A percentile compares a stretch with the other conserved stretches of the same genome.
Evolutionary conservation across 2,797 vertebrate species (phyloP).

Genomic region (Sylvilagus floridanus): DNA sequence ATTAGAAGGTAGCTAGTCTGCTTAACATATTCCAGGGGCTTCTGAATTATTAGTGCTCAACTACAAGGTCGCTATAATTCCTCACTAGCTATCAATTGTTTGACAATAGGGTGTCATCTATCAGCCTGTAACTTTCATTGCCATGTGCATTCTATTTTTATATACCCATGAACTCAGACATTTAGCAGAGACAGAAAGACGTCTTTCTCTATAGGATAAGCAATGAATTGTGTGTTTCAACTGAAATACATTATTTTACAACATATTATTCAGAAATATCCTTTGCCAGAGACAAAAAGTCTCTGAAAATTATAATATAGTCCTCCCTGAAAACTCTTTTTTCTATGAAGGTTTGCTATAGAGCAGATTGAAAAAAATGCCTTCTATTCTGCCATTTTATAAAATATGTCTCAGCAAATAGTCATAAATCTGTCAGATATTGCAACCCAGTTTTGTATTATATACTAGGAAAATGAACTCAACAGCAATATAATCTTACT

Average conservation of each 20-base stretch:
- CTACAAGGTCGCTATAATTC: constrained; percentile 78
- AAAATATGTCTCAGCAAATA: constrained; percentile 85
- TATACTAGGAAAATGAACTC: constrained; percentile 88
- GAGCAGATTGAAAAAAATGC: constrained; percentile 82
- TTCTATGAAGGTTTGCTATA: constrained; percentile 77
- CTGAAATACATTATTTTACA: constrained; percentile 75
- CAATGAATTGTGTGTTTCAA: constrained; percentile 68
- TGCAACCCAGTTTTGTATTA: constrained; percentile 86
- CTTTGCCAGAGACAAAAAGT: constrained; percentile 69
- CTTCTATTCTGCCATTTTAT: constrained; percentile 85
- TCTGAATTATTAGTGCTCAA: constrained; percentile 71
- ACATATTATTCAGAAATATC: constrained; percentile 57
- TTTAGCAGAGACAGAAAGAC: constrained; percentile 53
- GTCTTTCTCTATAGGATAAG: constrained; percentile 77
- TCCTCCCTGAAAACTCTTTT: constrained; percentile 81
- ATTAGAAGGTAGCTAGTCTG: constrained; percentile 18
- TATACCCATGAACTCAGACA: constrained; percentile 75
- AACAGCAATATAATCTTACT: constrained; percentile 88
- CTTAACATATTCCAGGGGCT: constrained; percentile 74
- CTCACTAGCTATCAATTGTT: constrained; percentile 82
- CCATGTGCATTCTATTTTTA: constrained; percentile 79
- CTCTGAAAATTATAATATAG: constrained; percentile 71
- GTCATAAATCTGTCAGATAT: constrained; percentile 88
- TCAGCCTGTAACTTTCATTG: constrained; percentile 73
- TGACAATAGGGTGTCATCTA: constrained; percentile 66